Evolutionary conservation across 2,888 invertebrate genomes (phyloP).

Genomic region (Piscicola geometra): DNA sequence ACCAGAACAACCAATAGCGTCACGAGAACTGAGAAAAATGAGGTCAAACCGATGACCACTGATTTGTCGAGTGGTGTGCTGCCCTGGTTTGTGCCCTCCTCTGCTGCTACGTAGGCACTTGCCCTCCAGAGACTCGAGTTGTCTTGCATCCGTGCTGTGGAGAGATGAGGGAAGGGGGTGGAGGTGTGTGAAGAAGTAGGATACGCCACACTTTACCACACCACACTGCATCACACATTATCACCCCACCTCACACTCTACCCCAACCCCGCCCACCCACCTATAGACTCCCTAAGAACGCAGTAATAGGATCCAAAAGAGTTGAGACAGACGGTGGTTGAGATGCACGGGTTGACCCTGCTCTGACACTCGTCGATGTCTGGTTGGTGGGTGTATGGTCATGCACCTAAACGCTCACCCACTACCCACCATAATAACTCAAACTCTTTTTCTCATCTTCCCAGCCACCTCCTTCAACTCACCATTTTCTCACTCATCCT

Average conservation of each 20-base stretch:
- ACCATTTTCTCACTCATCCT: too few relatives aligned
- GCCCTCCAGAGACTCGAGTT: neutral
- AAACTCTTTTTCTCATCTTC: too few relatives aligned
- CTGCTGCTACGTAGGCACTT: too few relatives aligned
- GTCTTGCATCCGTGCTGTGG: neutral
- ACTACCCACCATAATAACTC: too few relatives aligned
- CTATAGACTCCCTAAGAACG: neutral
- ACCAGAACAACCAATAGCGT: neutral
- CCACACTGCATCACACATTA: neutral
- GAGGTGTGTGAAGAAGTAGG: neutral
- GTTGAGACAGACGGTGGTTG: constrained; percentile 16
- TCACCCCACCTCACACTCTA: neutral
- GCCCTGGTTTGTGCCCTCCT: too few relatives aligned
- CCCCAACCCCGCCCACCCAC: neutral
- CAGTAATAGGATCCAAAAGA: constrained; percentile 27
- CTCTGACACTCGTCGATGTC: constrained; percentile 24
- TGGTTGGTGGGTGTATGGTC: neutral
- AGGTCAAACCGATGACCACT: neutral
- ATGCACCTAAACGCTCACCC: neutral
- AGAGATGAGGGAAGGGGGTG: neutral
- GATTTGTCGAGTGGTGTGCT: neutral
- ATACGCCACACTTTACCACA: neutral
- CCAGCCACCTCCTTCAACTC: too few relatives aligned
- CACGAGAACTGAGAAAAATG: neutral
- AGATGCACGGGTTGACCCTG: constrained; percentile 9